Evolutionary conservation across 2,113 vertebrate species (phyloP).

Genomic region (Ellobius talpinus): DNA sequence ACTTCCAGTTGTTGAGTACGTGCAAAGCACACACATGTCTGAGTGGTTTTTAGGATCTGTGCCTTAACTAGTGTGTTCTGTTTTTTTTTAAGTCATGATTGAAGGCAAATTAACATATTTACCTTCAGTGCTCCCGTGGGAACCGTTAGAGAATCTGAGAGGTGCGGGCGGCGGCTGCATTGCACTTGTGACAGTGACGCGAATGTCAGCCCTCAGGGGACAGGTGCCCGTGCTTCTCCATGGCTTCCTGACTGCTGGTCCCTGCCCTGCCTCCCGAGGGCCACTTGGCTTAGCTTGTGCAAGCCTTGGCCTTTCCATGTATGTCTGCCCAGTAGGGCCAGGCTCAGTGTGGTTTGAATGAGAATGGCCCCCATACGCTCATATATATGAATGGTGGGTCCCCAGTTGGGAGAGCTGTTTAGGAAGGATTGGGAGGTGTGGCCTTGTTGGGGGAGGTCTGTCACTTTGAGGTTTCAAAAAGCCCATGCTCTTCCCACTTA

Average conservation of each 20-base stretch:
- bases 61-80: slow-evolving; percentile 62
- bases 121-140: slow-evolving; percentile 85
- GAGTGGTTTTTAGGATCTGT: slow-evolving; percentile 77
- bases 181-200: accelerated
- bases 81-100: slow-evolving; percentile 77
- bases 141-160: slow-evolving; percentile 78
- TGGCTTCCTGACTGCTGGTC: neutral
- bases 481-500: neutral
- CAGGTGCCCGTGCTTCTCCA: neutral
- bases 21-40: slow-evolving; percentile 58
- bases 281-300: neutral
- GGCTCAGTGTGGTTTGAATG: neutral
- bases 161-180: slow-evolving; percentile 36
- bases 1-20: slow-evolving; percentile 71
- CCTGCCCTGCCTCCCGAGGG: neutral
- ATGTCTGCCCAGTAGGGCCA: neutral
- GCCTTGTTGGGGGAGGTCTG: neutral
- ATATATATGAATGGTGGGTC: neutral
- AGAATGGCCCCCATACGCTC: neutral
- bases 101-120: slow-evolving; percentile 88
- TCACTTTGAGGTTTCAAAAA: neutral
- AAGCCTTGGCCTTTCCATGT: no score
- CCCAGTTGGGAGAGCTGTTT: neutral
- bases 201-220: neutral
- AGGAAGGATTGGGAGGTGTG: neutral